Evolutionary conservation across 2,797 vertebrate species (phyloP).

Genomic region (Mormyrus hasselquistii): DNA sequence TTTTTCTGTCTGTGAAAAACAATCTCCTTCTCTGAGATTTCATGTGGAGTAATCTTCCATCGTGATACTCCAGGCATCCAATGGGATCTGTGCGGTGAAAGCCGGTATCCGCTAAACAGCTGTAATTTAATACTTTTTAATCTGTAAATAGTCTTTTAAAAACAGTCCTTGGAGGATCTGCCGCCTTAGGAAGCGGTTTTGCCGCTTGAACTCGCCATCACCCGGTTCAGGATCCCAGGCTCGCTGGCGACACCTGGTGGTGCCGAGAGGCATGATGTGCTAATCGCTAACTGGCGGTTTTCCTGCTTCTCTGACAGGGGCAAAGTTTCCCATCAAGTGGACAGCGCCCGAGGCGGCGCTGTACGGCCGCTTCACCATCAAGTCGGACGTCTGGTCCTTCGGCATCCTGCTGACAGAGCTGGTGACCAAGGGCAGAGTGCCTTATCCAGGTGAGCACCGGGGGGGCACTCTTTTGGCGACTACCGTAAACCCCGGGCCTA

Average conservation of each 20-base stretch:
- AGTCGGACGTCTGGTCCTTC: conserved; percentile 94
- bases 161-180: not conserved
- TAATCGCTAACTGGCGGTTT: not conserved
- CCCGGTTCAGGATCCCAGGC: not conserved
- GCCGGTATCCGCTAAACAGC: not conserved
- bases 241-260: conserved; percentile 37
- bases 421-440: conserved; percentile 91
- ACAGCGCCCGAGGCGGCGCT: conserved; percentile 87
- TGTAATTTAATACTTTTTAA: conserved; percentile 5
- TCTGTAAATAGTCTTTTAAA: not conserved
- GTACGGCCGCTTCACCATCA: conserved; percentile 93
- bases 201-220: not conserved
- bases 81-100: not conserved
- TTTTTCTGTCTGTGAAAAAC: not conserved
- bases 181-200: not conserved
- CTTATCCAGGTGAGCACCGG: conserved; percentile 77
- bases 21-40: not conserved
- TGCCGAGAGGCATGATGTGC: not conserved
- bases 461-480: not conserved
- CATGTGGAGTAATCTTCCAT: not conserved
- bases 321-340: conserved; percentile 97
- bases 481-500: not conserved
- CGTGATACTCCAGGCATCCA: not conserved
- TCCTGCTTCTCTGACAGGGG: conserved; percentile 59
- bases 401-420: conserved; percentile 88